Evolutionary conservation across 2,888 invertebrate genomes (phyloP).

Genomic region (Megaustenia siamemsis): DNA sequence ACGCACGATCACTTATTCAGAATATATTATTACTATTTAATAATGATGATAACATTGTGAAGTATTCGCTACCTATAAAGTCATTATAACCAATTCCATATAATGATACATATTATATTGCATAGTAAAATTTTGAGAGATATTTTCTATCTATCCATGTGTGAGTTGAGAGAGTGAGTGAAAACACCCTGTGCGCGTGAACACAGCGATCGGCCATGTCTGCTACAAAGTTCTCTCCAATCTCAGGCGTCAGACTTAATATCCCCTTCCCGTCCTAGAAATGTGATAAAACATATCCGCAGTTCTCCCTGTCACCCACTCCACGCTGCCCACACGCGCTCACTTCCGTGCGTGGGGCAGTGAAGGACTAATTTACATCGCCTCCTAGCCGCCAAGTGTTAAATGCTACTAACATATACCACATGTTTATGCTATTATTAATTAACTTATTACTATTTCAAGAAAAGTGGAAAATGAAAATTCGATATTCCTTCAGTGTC

Average conservation of each 20-base stretch:
- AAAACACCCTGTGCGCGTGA: neutral
- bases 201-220: neutral
- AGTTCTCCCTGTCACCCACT: neutral
- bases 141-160: too few species aligned
- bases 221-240: constrained; percentile 2
- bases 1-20: too few species aligned
- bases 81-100: too few species aligned
- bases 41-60: too few species aligned
- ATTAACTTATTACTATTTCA: neutral
- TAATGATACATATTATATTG: too few species aligned
- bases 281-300: constrained; percentile 12
- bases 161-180: neutral
- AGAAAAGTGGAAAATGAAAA: neutral
- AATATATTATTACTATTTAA: too few species aligned
- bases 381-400: neutral
- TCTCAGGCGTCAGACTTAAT: constrained; percentile 1
- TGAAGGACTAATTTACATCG: neutral
- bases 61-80: too few species aligned
- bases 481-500: neutral
- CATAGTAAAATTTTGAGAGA: too few species aligned
- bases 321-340: neutral
- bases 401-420: neutral
- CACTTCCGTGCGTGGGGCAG: neutral
- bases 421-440: neutral
- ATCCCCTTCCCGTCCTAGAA: neutral